Evolutionary conservation across 2,797 vertebrate species (phyloP).

Genomic region (Melanotaenia pygmaea): DNA sequence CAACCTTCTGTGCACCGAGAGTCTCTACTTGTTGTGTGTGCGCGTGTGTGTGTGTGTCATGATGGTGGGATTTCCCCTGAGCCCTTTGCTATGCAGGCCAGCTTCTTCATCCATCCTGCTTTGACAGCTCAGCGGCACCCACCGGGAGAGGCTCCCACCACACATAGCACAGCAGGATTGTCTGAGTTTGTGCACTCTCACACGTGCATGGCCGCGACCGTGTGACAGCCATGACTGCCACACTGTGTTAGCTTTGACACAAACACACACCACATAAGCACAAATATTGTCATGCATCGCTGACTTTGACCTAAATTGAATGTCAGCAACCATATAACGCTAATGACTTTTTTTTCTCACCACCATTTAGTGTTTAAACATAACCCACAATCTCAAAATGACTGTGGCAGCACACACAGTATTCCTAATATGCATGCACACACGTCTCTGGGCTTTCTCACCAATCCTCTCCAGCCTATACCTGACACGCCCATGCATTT

Average conservation of each 20-base stretch:
- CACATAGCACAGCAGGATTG: constrained; percentile 47
- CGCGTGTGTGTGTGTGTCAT: constrained; percentile 39
- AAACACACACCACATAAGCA: constrained; percentile 58
- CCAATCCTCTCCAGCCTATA: constrained; percentile 35
- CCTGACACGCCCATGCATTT: constrained; percentile 59
- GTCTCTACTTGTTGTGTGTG: constrained; percentile 12
- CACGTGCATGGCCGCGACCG: constrained; percentile 33
- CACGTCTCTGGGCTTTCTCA: constrained; percentile 19
- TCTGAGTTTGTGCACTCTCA: constrained; percentile 16
- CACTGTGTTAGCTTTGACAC: constrained; percentile 57
- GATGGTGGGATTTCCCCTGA: constrained; percentile 78
- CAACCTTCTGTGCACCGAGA: constrained; percentile 21
- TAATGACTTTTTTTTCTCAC: constrained; percentile 52
- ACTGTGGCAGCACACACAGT: constrained; percentile 9
- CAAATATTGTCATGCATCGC: constrained; percentile 65
- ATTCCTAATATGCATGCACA: constrained; percentile 8
- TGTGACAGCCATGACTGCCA: constrained; percentile 65
- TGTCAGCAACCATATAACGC: constrained; percentile 68
- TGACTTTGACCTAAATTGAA: constrained; percentile 72
- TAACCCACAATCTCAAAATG: constrained; percentile 5
- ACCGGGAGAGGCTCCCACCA: constrained; percentile 31
- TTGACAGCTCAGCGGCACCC: constrained; percentile 75
- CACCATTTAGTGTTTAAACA: constrained; percentile 56
- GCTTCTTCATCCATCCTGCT: constrained; percentile 80
- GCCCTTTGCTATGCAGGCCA: constrained; percentile 77